These are phyloP conservation scores for Cydia amplana DNA, from an alignment of 1,140 invertebrate genomes.

Conservation along the genomic window DNA sequence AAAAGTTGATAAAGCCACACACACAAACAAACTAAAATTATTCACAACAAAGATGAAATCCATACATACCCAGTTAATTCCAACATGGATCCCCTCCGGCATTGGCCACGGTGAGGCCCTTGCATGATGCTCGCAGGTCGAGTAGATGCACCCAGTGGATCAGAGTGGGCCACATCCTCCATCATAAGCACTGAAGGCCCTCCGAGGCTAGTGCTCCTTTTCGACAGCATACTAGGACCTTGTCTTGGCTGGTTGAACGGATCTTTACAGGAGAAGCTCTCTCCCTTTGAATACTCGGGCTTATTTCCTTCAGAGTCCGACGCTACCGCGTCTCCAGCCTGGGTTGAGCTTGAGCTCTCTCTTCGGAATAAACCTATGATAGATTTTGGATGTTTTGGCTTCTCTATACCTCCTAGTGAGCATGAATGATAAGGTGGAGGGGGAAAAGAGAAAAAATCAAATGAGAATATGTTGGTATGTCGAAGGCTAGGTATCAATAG, in stretches of 20 bases:
- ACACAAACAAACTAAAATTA: too few relatives aligned
- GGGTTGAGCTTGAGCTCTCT: slow-evolving; percentile 82
- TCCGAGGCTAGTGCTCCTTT: slow-evolving; percentile 73
- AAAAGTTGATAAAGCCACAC: too few relatives aligned
- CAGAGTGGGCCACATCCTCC: slow-evolving; percentile 78
- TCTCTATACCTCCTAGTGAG: slow-evolving; percentile 83
- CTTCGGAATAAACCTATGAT: slow-evolving; percentile 86
- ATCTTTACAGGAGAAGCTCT: slow-evolving; percentile 59
- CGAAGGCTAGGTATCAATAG: slow-evolving; percentile 28
- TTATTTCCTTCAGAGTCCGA: slow-evolving; percentile 79
- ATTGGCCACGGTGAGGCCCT: slow-evolving; percentile 81
- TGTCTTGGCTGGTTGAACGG: slow-evolving; percentile 46
- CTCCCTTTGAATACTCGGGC: slow-evolving; percentile 58
- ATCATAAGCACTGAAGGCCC: slow-evolving; percentile 79
- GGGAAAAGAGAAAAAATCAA: slow-evolving; percentile 60
- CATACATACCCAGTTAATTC: slow-evolving; percentile 83
- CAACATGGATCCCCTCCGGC: slow-evolving; percentile 84
- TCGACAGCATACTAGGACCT: slow-evolving; percentile 63
- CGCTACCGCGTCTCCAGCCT: slow-evolving; percentile 67
- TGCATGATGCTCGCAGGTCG: slow-evolving; percentile 76
- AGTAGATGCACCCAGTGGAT: slow-evolving; percentile 79
- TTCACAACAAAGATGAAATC: too few relatives aligned
- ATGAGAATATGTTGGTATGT: slow-evolving; percentile 45
- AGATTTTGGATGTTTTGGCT: slow-evolving; percentile 85
- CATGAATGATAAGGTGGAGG: slow-evolving; percentile 48